phyloP scores from a whole-genome alignment of 2,797 vertebrate genomes.

The Lacerta agilis region DNA sequence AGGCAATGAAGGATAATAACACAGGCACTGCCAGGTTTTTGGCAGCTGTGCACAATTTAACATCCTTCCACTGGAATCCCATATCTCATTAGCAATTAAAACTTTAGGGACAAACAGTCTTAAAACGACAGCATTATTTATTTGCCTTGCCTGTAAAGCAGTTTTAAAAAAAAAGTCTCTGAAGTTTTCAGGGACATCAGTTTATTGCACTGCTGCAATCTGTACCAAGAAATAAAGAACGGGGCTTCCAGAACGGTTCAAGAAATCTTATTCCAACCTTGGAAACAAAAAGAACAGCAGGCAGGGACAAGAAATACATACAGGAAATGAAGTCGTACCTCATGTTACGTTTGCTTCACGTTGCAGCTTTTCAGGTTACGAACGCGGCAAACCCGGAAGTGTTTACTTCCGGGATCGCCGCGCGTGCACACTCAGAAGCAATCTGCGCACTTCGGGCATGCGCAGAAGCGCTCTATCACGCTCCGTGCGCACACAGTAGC shows the following conservation, averaged over 20 bases:
- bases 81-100: slow-evolving; percentile 13
- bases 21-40: slow-evolving; percentile 24
- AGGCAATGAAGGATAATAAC: slow-evolving; percentile 34
- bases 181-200: background rate
- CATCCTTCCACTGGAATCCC: slow-evolving; percentile 21
- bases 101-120: slow-evolving; percentile 5
- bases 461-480: too few relatives aligned
- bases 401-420: too few relatives aligned
- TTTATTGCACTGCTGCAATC: background rate
- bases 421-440: too few relatives aligned
- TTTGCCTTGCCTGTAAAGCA: background rate
- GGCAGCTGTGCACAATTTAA: slow-evolving; percentile 15
- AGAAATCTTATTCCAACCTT: background rate
- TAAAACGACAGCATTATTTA: slow-evolving; percentile 26
- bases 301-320: background rate
- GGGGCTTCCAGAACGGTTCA: background rate
- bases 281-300: background rate
- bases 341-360: too few relatives aligned
- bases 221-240: background rate
- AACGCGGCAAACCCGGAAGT: too few relatives aligned
- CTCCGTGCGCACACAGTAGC: too few relatives aligned
- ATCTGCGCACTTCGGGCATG: rapidly evolving
- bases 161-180: background rate
- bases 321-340: background rate
- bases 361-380: too few relatives aligned